Evolutionary conservation across 2,797 vertebrate species (phyloP).

Genomic region (Pipistrellus pygmaeus): DNA sequence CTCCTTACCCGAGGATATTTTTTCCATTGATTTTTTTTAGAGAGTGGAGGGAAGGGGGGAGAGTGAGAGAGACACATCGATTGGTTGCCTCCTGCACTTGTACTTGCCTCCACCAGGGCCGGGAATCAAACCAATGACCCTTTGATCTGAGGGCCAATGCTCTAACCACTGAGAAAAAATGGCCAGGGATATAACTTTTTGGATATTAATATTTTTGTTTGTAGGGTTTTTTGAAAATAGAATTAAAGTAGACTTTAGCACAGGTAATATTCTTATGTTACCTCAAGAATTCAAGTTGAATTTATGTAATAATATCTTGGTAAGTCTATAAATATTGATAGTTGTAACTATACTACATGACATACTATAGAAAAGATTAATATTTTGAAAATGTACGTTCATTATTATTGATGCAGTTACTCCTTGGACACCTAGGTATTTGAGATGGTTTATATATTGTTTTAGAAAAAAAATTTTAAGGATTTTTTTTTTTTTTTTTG

Average conservation of each 20-base stretch:
- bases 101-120: no score
- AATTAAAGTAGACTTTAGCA: slow-evolving; percentile 8
- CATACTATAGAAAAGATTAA: slow-evolving; percentile 3
- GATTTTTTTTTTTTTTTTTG: background rate
- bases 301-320: slow-evolving; percentile 37
- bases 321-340: background rate
- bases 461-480: slow-evolving; percentile 22
- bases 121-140: no score
- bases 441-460: slow-evolving; percentile 28
- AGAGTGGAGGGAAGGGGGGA: no score
- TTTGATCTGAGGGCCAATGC: no score
- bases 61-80: no score
- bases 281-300: slow-evolving; percentile 44
- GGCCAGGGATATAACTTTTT: no score
- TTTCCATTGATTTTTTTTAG: background rate
- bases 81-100: no score
- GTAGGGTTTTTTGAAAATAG: slow-evolving; percentile 23
- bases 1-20: background rate
- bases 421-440: slow-evolving; percentile 18
- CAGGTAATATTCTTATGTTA: slow-evolving; percentile 4
- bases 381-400: slow-evolving; percentile 45
- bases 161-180: no score
- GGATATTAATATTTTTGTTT: background rate
- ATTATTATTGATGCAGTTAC: slow-evolving; percentile 10
- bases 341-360: background rate